Conservation (phyloP, 1,140 invertebrate genomes). For the Drosophila quadrilineata region DNA sequence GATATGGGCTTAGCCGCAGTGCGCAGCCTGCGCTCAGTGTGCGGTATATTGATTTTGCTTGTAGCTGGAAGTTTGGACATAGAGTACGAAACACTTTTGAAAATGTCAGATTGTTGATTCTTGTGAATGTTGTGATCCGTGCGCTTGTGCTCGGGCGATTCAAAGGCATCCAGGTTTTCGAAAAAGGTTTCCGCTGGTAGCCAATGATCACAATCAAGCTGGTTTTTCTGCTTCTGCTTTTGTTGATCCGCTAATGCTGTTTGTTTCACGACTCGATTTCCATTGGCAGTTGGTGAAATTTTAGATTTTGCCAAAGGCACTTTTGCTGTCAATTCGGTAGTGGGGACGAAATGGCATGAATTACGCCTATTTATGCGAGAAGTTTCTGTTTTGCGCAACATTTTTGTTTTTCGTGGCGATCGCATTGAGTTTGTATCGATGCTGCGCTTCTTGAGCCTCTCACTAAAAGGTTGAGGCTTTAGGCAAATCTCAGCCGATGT, state of each 20-base stretch:
- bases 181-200: constrained; percentile 23
- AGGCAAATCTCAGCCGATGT: background rate
- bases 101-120: background rate
- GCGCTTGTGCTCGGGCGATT: background rate
- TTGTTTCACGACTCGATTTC: too few species aligned
- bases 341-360: background rate
- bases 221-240: background rate
- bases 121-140: background rate
- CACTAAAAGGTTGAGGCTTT: background rate
- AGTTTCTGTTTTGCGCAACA: background rate
- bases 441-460: background rate
- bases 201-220: constrained; percentile 12
- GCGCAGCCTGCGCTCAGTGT: constrained; percentile 25
- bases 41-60: background rate
- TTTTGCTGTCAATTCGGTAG: background rate
- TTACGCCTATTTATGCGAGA: constrained; percentile 50
- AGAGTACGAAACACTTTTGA: background rate
- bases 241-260: too few species aligned
- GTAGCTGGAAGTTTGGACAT: background rate
- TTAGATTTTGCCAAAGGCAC: background rate
- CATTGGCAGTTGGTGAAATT: constrained; percentile 9
- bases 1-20: constrained; percentile 15
- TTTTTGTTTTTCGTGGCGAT: background rate
- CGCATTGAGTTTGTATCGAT: background rate
- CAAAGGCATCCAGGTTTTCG: constrained; percentile 1